Evolutionary conservation across 2,888 invertebrate species (phyloP).

Genomic region (Carpatolechia fugitivella): DNA sequence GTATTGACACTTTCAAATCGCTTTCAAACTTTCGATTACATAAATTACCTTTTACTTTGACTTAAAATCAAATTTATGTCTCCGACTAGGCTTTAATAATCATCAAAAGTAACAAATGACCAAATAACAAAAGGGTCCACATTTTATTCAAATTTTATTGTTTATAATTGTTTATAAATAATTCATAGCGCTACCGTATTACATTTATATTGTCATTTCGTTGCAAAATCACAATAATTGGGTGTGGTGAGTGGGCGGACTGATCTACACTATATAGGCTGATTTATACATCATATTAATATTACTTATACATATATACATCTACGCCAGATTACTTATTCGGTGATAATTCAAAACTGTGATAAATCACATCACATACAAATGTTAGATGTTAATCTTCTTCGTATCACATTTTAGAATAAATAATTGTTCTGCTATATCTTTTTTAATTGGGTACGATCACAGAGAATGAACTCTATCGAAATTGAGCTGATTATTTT

Average conservation of each 20-base stretch:
- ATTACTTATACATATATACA: constrained; percentile 8
- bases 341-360: not conserved
- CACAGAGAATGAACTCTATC: too few species aligned
- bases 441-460: too few species aligned
- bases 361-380: not conserved
- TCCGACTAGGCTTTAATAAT: constrained; percentile 25
- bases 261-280: constrained; percentile 29
- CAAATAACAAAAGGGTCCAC: constrained; percentile 35
- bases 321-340: not conserved
- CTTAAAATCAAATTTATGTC: not conserved
- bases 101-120: constrained; percentile 24
- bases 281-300: constrained; percentile 1
- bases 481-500: not conserved
- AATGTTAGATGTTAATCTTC: not conserved
- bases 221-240: constrained; percentile 15
- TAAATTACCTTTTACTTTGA: not conserved
- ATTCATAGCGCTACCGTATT: constrained; percentile 53
- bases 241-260: constrained; percentile 39
- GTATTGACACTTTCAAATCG: too few species aligned
- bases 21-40: too few species aligned
- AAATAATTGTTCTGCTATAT: too few species aligned
- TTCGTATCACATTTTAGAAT: too few species aligned
- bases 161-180: constrained; percentile 37
- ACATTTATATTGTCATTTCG: constrained; percentile 24
- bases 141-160: constrained; percentile 41